Conservation (phyloP, 2,888 invertebrate genomes). For the Xestoiulus laeticollis region DNA sequence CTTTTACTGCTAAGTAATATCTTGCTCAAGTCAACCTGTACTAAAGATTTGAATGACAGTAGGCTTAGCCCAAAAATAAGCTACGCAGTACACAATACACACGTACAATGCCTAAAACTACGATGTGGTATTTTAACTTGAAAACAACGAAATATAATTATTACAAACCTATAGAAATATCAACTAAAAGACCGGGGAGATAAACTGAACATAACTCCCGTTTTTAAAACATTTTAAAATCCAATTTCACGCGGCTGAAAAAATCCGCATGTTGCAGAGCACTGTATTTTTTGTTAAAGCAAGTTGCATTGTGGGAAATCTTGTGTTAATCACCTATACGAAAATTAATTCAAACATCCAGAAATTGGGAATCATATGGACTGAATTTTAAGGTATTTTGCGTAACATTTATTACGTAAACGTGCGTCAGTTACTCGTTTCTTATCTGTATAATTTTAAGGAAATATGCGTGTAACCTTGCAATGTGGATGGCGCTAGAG, state of each 20-base stretch:
- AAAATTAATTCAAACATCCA: neutral
- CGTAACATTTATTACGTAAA: neutral
- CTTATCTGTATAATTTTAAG: neutral
- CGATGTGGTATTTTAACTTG: neutral
- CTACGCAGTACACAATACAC: neutral
- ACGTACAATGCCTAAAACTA: neutral
- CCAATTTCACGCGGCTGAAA: neutral
- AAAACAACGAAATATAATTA: neutral
- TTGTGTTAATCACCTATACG: neutral
- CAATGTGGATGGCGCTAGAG: neutral
- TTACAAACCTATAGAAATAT: neutral
- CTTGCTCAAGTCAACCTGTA: neutral
- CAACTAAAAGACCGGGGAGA: neutral
- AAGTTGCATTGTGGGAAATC: neutral
- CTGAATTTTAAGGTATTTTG: neutral
- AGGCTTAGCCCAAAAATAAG: neutral
- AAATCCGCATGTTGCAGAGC: neutral
- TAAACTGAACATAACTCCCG: neutral
- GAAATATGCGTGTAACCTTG: neutral
- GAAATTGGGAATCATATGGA: neutral
- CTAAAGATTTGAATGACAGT: neutral
- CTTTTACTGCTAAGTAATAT: too few species aligned
- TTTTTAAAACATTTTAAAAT: neutral
- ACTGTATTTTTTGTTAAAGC: neutral
- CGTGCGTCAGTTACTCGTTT: neutral